A percentile compares a stretch with the other conserved stretches of the same genome.
phyloP scores from a whole-genome alignment of 2,797 vertebrate species.

The Mus minutoides region DNA sequence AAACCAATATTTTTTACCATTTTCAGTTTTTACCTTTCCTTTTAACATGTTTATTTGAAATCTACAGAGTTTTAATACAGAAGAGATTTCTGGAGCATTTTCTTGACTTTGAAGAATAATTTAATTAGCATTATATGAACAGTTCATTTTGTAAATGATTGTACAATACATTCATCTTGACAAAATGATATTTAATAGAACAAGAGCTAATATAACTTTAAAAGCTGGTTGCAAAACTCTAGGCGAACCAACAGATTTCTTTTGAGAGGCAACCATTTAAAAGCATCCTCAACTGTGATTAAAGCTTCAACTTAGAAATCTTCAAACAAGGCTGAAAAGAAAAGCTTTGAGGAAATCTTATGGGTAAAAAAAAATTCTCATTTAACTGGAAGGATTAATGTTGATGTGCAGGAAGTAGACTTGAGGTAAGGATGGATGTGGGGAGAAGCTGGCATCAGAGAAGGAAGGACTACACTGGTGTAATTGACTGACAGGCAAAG shows the following conservation, averaged over 20 bases:
- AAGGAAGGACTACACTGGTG: background rate
- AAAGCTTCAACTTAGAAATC: constrained; percentile 35
- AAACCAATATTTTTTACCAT: constrained; percentile 49
- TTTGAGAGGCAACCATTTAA: constrained; percentile 8
- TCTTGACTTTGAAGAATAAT: constrained; percentile 38
- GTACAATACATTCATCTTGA: constrained; percentile 50
- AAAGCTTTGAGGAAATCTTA: background rate
- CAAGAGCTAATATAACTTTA: background rate
- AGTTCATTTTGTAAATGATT: constrained; percentile 58
- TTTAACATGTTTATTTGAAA: constrained; percentile 37
- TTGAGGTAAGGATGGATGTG: background rate
- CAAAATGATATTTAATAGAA: constrained; percentile 49
- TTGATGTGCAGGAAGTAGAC: background rate
- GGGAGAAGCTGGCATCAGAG: background rate
- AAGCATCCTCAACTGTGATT: constrained; percentile 4
- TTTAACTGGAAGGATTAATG: constrained; percentile 31
- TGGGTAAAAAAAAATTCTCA: background rate
- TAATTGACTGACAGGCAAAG: background rate
- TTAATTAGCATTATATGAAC: background rate
- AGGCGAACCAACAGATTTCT: constrained; percentile 44
- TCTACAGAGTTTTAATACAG: background rate
- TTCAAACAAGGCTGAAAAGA: background rate
- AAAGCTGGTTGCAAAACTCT: constrained; percentile 2
- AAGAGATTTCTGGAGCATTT: background rate
- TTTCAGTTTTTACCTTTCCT: background rate